A percentile compares a stretch with the other conserved stretches of the same genome.
phyloP scores from a whole-genome alignment of 2,797 vertebrate species.

The Cygnus olor region DNA sequence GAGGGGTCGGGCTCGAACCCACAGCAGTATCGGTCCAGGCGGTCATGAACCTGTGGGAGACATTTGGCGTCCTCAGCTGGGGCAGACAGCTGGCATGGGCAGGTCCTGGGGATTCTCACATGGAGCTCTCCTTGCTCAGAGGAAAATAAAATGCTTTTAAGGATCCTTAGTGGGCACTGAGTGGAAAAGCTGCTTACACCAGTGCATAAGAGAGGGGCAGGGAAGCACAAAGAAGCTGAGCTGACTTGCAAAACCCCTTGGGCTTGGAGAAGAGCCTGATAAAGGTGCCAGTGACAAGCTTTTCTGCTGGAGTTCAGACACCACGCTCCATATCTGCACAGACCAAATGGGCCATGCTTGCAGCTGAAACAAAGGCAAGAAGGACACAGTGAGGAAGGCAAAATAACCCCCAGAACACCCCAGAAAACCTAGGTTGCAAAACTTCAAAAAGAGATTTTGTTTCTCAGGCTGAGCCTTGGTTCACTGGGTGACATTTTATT shows the following conservation, averaged over 20 bases:
- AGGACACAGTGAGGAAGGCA: accelerated
- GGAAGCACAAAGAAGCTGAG: neutral
- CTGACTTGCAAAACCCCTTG: neutral
- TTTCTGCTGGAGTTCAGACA: neutral
- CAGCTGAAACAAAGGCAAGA: neutral
- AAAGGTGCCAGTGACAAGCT: neutral
- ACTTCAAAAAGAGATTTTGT: neutral
- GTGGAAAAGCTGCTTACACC: neutral
- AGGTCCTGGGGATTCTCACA: neutral
- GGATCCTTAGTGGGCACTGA: neutral
- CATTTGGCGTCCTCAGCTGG: neutral
- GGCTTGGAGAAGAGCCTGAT: neutral
- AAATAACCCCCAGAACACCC: neutral
- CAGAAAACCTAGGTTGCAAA: neutral
- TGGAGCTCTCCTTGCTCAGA: neutral
- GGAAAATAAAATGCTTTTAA: neutral
- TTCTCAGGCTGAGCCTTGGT: neutral
- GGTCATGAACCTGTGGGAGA: constrained; percentile 87
- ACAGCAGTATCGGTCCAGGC: constrained; percentile 94
- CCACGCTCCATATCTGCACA: neutral
- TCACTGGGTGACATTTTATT: neutral
- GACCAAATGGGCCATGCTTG: accelerated
- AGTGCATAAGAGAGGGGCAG: neutral
- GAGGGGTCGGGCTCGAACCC: constrained; percentile 88
- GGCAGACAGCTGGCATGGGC: accelerated